phyloP scores from a whole-genome alignment of 2,113 vertebrate genomes.

The Aegotheles bennettii region DNA sequence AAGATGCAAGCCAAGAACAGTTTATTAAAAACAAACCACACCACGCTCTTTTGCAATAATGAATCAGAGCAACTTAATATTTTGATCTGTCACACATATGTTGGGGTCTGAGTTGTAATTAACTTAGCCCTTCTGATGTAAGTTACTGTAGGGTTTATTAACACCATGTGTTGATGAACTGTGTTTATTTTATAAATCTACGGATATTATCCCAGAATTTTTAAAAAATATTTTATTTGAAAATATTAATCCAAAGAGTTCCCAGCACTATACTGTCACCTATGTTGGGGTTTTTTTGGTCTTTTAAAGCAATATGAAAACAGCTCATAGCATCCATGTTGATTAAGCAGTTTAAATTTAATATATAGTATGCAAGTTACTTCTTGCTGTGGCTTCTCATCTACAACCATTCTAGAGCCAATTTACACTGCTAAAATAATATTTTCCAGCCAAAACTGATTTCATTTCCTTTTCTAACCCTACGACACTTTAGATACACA shows the following conservation, averaged over 20 bases:
- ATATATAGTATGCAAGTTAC: not conserved
- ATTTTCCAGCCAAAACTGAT: not conserved
- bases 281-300: not conserved
- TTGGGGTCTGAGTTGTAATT: not conserved
- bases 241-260: not conserved
- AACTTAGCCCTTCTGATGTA: not conserved
- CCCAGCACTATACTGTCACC: not conserved
- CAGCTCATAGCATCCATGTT: not conserved
- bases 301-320: not conserved
- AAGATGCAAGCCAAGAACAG: not conserved
- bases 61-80: not conserved
- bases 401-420: not conserved
- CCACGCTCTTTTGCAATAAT: not conserved
- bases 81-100: not conserved
- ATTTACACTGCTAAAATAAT: not conserved
- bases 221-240: not conserved
- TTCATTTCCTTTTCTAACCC: not conserved
- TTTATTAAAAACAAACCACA: not conserved
- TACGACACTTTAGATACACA: not conserved
- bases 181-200: not conserved
- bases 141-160: not conserved
- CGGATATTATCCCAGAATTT: not conserved
- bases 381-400: not conserved
- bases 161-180: not conserved
- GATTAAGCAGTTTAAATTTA: not conserved